These are phyloP conservation scores for Salmo trutta DNA, from an alignment of 2,797 vertebrate genomes.

Conservation along the genomic window DNA sequence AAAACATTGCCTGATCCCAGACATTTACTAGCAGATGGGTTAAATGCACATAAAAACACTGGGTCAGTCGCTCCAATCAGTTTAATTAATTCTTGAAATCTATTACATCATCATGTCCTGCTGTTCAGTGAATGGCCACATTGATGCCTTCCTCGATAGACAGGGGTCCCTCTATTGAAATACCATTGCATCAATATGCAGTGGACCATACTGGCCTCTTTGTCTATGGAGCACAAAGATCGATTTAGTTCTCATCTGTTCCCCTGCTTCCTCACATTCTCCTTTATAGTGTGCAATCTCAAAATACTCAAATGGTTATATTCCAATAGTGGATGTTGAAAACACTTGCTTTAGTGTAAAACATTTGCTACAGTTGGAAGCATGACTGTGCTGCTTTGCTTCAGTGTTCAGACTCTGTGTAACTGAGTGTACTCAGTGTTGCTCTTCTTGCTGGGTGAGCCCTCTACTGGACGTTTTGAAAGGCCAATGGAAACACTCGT, in stretches of 20 bases:
- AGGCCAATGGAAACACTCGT: background rate
- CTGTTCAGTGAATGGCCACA: slow-evolving; percentile 59
- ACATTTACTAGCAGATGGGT: slow-evolving; percentile 20
- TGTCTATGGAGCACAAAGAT: slow-evolving; percentile 42
- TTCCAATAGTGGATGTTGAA: background rate
- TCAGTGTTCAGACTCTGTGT: background rate
- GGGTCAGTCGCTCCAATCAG: slow-evolving; percentile 37
- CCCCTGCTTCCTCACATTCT: slow-evolving; percentile 29
- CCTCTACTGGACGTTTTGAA: slow-evolving; percentile 62
- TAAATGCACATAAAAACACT: slow-evolving; percentile 28
- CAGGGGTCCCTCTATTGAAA: slow-evolving; percentile 60
- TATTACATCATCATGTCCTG: slow-evolving; percentile 60
- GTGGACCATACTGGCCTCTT: slow-evolving; percentile 50
- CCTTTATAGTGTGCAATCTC: slow-evolving; percentile 3
- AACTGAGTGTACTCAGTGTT: background rate
- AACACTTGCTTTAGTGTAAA: background rate
- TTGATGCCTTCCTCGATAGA: slow-evolving; percentile 54
- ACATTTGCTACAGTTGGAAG: background rate
- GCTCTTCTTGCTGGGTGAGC: slow-evolving; percentile 34
- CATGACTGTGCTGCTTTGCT: background rate
- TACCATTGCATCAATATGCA: slow-evolving; percentile 65
- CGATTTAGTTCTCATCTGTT: slow-evolving; percentile 34
- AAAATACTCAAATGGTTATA: background rate
- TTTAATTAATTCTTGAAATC: slow-evolving; percentile 63
- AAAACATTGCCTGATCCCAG: slow-evolving; percentile 13